phyloP scores from a whole-genome alignment of 2,797 vertebrate genomes.

The Schizothorax lantsangensis region DNA sequence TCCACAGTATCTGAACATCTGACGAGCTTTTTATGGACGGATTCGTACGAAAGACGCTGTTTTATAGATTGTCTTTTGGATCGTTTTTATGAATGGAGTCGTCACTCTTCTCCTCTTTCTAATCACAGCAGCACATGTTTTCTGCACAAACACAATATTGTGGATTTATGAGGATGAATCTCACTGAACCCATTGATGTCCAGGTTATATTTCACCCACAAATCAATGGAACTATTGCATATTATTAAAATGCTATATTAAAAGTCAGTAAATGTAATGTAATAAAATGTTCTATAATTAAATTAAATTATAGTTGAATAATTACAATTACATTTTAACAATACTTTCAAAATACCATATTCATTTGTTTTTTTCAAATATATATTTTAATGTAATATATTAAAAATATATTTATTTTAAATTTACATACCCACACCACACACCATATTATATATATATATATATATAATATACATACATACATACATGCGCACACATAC shows the following conservation, averaged over 20 bases:
- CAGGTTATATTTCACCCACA: constrained; percentile 27
- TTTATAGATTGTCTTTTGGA: constrained; percentile 72
- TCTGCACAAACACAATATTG: constrained; percentile 42
- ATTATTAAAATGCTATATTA: not conserved
- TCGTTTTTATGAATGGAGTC: constrained; percentile 68
- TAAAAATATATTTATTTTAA: not conserved
- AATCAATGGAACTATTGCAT: not conserved
- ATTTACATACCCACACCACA: too few relatives aligned
- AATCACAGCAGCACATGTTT: constrained; percentile 34
- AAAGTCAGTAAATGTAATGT: not conserved
- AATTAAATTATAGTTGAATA: not conserved
- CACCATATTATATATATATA: too few relatives aligned
- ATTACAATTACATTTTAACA: too few relatives aligned
- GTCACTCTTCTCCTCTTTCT: constrained; percentile 30
- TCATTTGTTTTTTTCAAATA: not conserved
- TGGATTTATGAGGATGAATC: not conserved
- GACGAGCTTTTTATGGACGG: constrained; percentile 20
- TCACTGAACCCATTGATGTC: not conserved
- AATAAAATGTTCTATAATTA: not conserved
- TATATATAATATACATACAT: too few relatives aligned
- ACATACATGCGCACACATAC: too few relatives aligned
- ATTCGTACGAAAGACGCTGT: constrained; percentile 74
- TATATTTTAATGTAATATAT: not conserved
- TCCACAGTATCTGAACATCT: not conserved
- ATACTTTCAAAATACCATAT: too few relatives aligned